Evolutionary conservation across 2,888 invertebrate genomes (phyloP), one percentile per base, ranked within the genome.

Genomic region (Melieria picta): DNA sequence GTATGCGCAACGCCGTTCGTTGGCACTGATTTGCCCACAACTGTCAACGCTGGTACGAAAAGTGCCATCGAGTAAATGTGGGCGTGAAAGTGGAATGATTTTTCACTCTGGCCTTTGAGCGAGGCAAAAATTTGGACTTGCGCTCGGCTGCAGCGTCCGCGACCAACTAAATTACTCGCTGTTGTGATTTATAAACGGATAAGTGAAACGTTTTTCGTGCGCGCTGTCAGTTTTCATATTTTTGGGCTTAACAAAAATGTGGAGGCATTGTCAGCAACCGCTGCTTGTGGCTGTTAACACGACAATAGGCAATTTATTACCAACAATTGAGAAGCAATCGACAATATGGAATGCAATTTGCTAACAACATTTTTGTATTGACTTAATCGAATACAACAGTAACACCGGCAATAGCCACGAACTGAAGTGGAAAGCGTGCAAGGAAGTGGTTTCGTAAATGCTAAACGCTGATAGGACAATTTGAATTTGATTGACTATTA

Each of bases 221-320:
- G 52, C n/a, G 11, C 9, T 50, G 11, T 50, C 10, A 10, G 9
- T 52, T 52, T n/a, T 52, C 13, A 52, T 7, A n/a, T 52, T 52
- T 52, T 52, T 65, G 30, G 64, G 45, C 45, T 45, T 62, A 13
- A 11, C 43, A 62, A 61, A 52, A 52, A 5, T 11, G 5, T 52
- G 9, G 52, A 46, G 46, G 4, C 9, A 46, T 7, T 13, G 62
- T 55, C 62, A 47, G 58, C 65, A 61, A 13, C 72, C 73, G 72
- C 73, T 65, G 68, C 69, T 63, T 71, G 66, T 67, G 73, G 79
- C 82, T 82, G 79, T 79, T 82, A 83, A 81, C 83, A 84, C 84
- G 83, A 79, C 82, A 84, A 81, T 78, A 76, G 78, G 79, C 79
- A 81, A 82, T 84, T 83, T 81, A 81, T 80, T 74, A 78, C 74